Conservation (phyloP, 2,797 vertebrate genomes). For the Menidia menidia region DNA sequence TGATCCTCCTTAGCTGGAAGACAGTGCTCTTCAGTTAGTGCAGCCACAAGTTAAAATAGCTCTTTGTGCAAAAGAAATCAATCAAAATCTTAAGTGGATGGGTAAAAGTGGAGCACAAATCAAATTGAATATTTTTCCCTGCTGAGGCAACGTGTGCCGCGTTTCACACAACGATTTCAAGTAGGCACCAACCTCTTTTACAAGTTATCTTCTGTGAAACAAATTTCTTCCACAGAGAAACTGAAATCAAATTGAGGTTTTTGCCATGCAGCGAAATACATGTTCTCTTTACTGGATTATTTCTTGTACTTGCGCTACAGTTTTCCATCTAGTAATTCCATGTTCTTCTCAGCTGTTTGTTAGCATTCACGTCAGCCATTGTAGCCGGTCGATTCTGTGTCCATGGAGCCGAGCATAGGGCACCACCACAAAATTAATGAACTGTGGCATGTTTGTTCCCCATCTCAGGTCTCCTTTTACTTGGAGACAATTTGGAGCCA, state of each 20-base stretch:
- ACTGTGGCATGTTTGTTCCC: conserved; percentile 8
- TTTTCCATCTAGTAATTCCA: no score
- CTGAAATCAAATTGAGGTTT: background rate
- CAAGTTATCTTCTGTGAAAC: background rate
- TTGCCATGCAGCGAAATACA: background rate
- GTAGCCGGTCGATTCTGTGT: conserved; percentile 30
- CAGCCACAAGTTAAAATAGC: conserved; percentile 7
- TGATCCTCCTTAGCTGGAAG: conserved; percentile 35
- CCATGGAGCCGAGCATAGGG: conserved; percentile 31
- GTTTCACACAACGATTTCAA: background rate
- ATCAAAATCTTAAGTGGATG: conserved; percentile 15
- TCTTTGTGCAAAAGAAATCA: conserved; percentile 25
- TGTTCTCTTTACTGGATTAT: background rate
- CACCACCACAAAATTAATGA: conserved; percentile 50
- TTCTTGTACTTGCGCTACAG: background rate
- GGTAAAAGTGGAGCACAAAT: conserved; percentile 39
- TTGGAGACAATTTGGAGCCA: background rate
- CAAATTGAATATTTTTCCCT: background rate
- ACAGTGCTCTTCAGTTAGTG: conserved; percentile 39
- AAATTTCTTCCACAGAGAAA: background rate
- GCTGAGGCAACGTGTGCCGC: background rate
- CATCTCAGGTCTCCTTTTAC: background rate
- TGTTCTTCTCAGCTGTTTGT: background rate
- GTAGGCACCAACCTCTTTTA: background rate
- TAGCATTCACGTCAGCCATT: background rate